These are phyloP conservation scores for Sorex araneus DNA, from an alignment of 2,113 vertebrate genomes.

Conservation along the genomic window DNA sequence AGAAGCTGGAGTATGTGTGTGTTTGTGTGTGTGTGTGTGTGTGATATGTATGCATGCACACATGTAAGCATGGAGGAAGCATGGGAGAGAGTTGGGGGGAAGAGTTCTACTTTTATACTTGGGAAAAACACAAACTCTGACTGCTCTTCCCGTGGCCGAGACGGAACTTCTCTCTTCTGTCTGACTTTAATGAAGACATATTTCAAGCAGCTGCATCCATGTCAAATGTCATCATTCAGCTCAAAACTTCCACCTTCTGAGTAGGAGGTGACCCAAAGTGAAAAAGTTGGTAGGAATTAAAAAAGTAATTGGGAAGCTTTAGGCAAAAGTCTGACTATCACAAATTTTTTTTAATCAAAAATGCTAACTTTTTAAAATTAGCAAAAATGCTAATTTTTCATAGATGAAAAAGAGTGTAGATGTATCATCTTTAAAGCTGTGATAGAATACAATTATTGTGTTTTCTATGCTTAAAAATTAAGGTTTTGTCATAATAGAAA, in stretches of 20 bases:
- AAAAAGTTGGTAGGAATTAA: constrained; percentile 79
- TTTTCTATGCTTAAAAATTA: constrained; percentile 38
- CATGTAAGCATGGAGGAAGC: neutral
- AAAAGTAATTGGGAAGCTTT: constrained; percentile 71
- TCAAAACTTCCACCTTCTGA: constrained; percentile 84
- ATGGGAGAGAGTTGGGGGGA: constrained; percentile 21
- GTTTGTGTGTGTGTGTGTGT: too few species aligned
- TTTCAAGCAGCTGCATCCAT: constrained; percentile 88
- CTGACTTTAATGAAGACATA: constrained; percentile 88
- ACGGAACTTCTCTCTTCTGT: constrained; percentile 84
- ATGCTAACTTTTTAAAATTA: constrained; percentile 31
- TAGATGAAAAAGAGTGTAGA: constrained; percentile 37
- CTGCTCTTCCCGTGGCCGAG: constrained; percentile 76
- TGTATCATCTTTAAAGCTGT: constrained; percentile 21
- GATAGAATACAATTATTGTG: neutral
- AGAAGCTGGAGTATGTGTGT: constrained; percentile 9
- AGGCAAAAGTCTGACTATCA: constrained; percentile 41
- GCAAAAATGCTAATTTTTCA: constrained; percentile 51
- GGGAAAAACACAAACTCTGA: constrained; percentile 75
- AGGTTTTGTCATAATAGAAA: constrained; percentile 45
- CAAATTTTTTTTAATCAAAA: constrained; percentile 44
- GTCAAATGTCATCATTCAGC: constrained; percentile 87
- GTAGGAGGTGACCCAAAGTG: constrained; percentile 78
- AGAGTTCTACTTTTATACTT: constrained; percentile 84
- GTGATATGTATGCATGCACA: neutral